Evolutionary conservation across 2,888 invertebrate species (phyloP).

Genomic region (Alsophila aescularia): DNA sequence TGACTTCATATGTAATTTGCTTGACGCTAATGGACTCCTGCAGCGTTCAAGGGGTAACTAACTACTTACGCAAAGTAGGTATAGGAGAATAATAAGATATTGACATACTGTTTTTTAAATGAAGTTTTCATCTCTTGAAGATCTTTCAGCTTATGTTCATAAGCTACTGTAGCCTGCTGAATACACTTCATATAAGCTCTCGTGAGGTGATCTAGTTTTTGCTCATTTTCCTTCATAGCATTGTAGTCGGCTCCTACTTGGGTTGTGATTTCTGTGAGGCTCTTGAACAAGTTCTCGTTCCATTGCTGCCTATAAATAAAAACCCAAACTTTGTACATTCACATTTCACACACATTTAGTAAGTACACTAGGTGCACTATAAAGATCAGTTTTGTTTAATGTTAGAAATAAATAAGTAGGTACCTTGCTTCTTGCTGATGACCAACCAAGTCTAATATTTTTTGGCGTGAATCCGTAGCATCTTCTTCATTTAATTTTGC

Average conservation of each 20-base stretch:
- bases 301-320: slow-evolving; percentile 59
- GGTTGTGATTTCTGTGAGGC: slow-evolving; percentile 56
- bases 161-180: slow-evolving; percentile 64
- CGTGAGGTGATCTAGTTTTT: slow-evolving; percentile 69
- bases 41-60: too few species aligned
- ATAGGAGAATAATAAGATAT: too few species aligned
- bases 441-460: slow-evolving; percentile 61
- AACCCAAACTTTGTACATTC: background rate
- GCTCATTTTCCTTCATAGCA: slow-evolving; percentile 69
- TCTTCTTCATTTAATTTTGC: slow-evolving; percentile 48
- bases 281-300: slow-evolving; percentile 57
- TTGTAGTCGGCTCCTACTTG: slow-evolving; percentile 65
- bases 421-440: slow-evolving; percentile 67
- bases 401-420: too few species aligned
- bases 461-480: slow-evolving; percentile 62
- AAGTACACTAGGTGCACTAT: too few species aligned
- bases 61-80: too few species aligned
- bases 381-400: too few species aligned
- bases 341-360: too few species aligned
- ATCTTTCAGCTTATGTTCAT: slow-evolving; percentile 63
- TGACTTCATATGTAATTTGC: too few species aligned
- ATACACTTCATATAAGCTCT: slow-evolving; percentile 65
- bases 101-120: slow-evolving; percentile 67
- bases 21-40: too few species aligned
- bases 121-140: slow-evolving; percentile 60